Conservation (phyloP, 2,797 vertebrate species). For the Enteromius mattozi region DNA sequence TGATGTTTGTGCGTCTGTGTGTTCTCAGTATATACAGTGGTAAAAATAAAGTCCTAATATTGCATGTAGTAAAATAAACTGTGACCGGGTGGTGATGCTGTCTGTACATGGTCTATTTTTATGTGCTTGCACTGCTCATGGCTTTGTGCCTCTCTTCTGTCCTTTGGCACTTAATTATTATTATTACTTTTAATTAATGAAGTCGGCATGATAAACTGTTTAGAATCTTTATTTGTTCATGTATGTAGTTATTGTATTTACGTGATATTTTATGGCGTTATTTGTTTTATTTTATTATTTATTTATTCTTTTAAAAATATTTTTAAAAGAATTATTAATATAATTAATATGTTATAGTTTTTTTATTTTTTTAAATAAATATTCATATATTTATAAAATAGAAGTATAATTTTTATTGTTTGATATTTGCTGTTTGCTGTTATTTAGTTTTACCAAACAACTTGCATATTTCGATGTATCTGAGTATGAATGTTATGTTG, state of each 20-base stretch:
- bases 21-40: not conserved
- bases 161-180: not conserved
- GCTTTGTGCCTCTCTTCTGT: not conserved
- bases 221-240: not conserved
- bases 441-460: no score
- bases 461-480: not conserved
- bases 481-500: not conserved
- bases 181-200: not conserved
- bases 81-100: not conserved
- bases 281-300: not conserved
- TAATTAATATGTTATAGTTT: no score
- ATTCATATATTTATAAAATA: no score
- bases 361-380: no score
- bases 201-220: not conserved
- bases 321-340: no score
- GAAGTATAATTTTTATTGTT: not conserved
- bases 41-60: slow-evolving; percentile 34
- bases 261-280: not conserved
- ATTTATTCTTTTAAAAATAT: no score
- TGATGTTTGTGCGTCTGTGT: slow-evolving; percentile 6
- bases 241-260: not conserved
- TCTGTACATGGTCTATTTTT: slow-evolving; percentile 7
- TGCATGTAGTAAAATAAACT: slow-evolving; percentile 25
- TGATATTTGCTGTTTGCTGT: not conserved
- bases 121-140: not conserved